Evolutionary conservation across 1,140 invertebrate genomes (phyloP), one percentile per base, ranked within the genome.

Genomic region (Potamilus streckersoni): DNA sequence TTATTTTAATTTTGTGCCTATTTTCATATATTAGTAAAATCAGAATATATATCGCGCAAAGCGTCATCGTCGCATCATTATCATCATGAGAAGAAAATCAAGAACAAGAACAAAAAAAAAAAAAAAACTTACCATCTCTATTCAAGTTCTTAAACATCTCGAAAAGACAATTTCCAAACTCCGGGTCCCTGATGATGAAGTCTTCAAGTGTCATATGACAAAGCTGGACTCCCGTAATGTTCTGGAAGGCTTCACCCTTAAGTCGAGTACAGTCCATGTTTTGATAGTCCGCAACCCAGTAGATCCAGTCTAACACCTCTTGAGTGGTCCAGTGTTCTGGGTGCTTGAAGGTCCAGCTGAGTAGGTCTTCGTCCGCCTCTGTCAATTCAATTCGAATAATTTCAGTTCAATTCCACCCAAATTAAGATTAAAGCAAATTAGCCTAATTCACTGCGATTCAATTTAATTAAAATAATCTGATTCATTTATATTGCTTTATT

Each of bases 241-340:
- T 78, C 68, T 87, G 85, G 80, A 87, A 89, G 19, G 79, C 79
- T 74, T 89, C 87, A 17, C 81, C 87, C 27, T 82, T 64, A 58
- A 88, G 80, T 60, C 82, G 80, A n/a, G 80, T 69, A 63, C 82
- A 79, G 75, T 85, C 82, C 4, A 86, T 68, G 13, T 77, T 62
- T 15, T 78, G 75, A 38, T 68, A 59, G 16, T 82, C 79, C 5
- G 80, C 82, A 0, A 87, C 78, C 70, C 75, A 84, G 72, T 82
- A 86, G 5, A 87, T 69, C 85, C 85, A 88, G 76, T 85, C 84
- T 17, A 85, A 72, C 6, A 88, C 83, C 49, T 88, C 85, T 23
- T 64, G 49, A 12, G 72, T 73, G 15, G 71, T 73, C 87, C 87
- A 88, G 64, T 83, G 81, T 66, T 87, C 80, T 2, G 87, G 87